A percentile compares a stretch with the other conserved stretches of the same genome.
phyloP scores from a whole-genome alignment of 2,888 invertebrate genomes.

The Oscheius sp. region DNA sequence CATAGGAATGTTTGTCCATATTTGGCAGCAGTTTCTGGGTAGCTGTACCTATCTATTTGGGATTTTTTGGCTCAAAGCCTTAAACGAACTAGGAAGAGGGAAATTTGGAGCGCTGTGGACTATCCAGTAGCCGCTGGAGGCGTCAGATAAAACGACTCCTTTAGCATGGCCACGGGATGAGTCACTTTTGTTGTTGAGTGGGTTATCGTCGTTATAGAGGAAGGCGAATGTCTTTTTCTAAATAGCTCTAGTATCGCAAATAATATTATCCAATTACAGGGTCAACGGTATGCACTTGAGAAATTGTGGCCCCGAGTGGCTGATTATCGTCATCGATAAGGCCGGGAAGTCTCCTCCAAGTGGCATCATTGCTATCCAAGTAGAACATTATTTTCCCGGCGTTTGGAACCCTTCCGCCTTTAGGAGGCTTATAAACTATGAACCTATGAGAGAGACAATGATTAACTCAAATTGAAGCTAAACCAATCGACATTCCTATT shows the following conservation, averaged over 20 bases:
- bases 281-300: conserved; percentile 38
- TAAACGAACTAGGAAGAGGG: conserved; percentile 73
- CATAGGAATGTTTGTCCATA: conserved; percentile 57
- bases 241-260: background rate
- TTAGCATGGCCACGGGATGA: conserved; percentile 56
- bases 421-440: conserved; percentile 59
- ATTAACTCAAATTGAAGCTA: background rate
- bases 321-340: conserved; percentile 39
- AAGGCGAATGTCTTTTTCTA: conserved; percentile 39
- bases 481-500: conserved; percentile 21
- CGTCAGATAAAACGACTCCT: conserved; percentile 78
- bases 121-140: conserved; percentile 80
- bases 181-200: conserved; percentile 36
- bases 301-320: conserved; percentile 51
- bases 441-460: conserved; percentile 42
- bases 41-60: conserved; percentile 30
- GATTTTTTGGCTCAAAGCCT: background rate
- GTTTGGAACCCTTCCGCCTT: conserved; percentile 27
- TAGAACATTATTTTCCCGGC: conserved; percentile 48
- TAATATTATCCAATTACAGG: background rate
- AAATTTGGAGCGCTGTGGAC: conserved; percentile 92
- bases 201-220: conserved; percentile 56
- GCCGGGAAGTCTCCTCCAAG: conserved; percentile 25
- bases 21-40: conserved; percentile 50
- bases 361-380: conserved; percentile 44